Evolutionary conservation across 2,797 vertebrate genomes (phyloP).

Genomic region (Anguilla marmorata): DNA sequence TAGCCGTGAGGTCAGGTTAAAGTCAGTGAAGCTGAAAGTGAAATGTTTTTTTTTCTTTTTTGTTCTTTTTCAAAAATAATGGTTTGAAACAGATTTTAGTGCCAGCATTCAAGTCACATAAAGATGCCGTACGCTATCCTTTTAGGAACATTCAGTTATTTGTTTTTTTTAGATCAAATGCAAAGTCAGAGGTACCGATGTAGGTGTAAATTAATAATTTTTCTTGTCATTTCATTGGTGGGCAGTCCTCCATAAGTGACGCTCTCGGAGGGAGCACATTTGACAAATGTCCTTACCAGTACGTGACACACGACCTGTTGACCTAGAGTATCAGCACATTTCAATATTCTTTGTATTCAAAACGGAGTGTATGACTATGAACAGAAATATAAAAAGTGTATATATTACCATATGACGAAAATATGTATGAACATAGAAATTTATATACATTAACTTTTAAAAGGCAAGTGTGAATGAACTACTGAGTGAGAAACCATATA

Average conservation of each 20-base stretch:
- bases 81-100: neutral
- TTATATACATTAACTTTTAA: slow-evolving; percentile 51
- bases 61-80: neutral
- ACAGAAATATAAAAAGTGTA: slow-evolving; percentile 34
- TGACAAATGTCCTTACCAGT: slow-evolving; percentile 21
- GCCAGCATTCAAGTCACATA: neutral
- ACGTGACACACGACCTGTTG: slow-evolving; percentile 24
- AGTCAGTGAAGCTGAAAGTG: neutral
- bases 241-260: neutral
- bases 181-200: neutral
- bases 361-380: slow-evolving; percentile 44
- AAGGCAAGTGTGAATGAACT: slow-evolving; percentile 86
- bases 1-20: neutral
- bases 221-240: neutral
- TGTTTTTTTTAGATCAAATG: neutral
- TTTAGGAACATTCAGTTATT: neutral
- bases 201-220: neutral
- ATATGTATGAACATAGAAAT: slow-evolving; percentile 46
- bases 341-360: slow-evolving; percentile 51
- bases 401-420: slow-evolving; percentile 36
- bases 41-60: neutral
- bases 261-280: neutral
- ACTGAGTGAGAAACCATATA: slow-evolving; percentile 88
- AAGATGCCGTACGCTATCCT: neutral
- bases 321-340: slow-evolving; percentile 28